phyloP scores from a whole-genome alignment of 2,797 vertebrate genomes.

The Platyrinchus mystaceus region DNA sequence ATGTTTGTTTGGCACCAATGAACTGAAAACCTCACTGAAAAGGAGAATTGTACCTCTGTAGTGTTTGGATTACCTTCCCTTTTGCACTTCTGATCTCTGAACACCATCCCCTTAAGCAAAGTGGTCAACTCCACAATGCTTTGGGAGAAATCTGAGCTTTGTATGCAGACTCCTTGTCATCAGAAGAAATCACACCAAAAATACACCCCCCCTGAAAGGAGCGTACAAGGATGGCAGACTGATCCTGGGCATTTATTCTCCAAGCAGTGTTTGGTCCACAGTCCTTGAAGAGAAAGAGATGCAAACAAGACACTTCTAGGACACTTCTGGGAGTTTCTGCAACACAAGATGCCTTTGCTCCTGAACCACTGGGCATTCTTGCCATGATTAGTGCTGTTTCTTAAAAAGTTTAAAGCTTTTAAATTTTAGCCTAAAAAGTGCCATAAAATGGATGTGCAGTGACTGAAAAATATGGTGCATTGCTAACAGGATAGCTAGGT shows the following conservation, averaged over 20 bases:
- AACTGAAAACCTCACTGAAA: not conserved
- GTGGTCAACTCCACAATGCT: not conserved
- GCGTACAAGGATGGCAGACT: not conserved
- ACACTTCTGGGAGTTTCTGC: not conserved
- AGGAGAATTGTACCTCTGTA: not conserved
- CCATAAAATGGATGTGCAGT: not conserved
- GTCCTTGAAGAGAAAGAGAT: not conserved
- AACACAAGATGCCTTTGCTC: not conserved
- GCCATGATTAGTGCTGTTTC: not conserved
- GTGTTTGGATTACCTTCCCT: not conserved
- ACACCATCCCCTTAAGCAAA: not conserved
- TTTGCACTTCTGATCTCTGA: not conserved
- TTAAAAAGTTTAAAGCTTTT: not conserved
- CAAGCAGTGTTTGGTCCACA: not conserved
- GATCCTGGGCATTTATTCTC: not conserved
- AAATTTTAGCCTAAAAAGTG: not conserved
- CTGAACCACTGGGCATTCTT: not conserved
- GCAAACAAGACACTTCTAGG: not conserved
- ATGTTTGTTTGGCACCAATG: not conserved
- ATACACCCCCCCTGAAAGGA: not conserved
- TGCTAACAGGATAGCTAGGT: not conserved
- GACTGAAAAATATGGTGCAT: not conserved
- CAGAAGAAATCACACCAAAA: not conserved
- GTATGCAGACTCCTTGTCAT: not conserved
- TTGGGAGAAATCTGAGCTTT: not conserved